Evolutionary conservation across 2,113 vertebrate species (phyloP).

Genomic region (Origma solitaria): DNA sequence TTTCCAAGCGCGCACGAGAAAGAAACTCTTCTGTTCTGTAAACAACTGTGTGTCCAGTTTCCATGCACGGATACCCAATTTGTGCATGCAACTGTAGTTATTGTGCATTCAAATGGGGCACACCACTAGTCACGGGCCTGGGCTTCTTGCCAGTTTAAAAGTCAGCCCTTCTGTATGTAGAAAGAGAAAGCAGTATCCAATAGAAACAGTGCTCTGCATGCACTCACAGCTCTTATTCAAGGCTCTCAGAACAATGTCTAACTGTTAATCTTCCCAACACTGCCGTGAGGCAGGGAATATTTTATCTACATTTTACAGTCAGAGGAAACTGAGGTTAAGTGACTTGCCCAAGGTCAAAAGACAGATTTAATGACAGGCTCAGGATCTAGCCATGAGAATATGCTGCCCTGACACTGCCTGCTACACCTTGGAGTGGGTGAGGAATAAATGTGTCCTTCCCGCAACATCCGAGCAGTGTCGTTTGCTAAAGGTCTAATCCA

Average conservation of each 20-base stretch:
- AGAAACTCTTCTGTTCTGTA: slow-evolving; percentile 47
- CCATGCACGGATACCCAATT: slow-evolving; percentile 53
- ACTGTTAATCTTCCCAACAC: slow-evolving; percentile 57
- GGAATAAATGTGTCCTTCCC: background rate
- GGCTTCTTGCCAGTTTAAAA: slow-evolving; percentile 63
- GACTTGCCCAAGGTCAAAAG: slow-evolving; percentile 61
- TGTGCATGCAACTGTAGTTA: slow-evolving; percentile 59
- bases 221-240: slow-evolving; percentile 50
- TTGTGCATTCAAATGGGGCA: slow-evolving; percentile 55
- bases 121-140: slow-evolving; percentile 57
- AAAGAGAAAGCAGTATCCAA: slow-evolving; percentile 53
- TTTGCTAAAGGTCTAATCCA: slow-evolving; percentile 59
- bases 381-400: slow-evolving; percentile 32
- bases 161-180: slow-evolving; percentile 52
- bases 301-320: slow-evolving; percentile 59
- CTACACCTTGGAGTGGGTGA: background rate
- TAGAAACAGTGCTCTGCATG: slow-evolving; percentile 51
- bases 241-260: slow-evolving; percentile 56
- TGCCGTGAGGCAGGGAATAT: slow-evolving; percentile 55
- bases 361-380: slow-evolving; percentile 26
- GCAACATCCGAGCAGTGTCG: background rate
- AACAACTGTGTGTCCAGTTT: slow-evolving; percentile 56
- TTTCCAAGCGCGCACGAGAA: background rate
- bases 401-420: background rate
- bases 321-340: slow-evolving; percentile 59